These are phyloP conservation scores for Drosophila mayri DNA, from an alignment of 1,140 invertebrate genomes.

Conservation along the genomic window DNA sequence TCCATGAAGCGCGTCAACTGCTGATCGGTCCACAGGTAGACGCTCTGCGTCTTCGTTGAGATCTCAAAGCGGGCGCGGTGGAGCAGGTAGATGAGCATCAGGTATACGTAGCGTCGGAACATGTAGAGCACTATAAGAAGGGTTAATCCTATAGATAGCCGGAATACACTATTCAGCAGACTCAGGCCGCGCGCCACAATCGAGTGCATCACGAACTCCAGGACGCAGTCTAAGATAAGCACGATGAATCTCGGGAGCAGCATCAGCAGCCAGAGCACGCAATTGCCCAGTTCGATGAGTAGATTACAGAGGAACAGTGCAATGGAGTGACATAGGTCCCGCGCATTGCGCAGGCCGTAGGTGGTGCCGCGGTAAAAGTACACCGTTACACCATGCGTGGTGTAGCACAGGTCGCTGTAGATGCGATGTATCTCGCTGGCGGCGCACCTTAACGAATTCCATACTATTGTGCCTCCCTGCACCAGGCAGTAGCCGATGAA, in stretches of 20 bases:
- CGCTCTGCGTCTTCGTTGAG: constrained; percentile 17
- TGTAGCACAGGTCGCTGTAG: constrained; percentile 11
- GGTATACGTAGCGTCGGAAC: constrained; percentile 51
- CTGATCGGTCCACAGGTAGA: constrained; percentile 27
- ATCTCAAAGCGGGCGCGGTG: constrained; percentile 14
- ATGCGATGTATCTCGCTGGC: neutral
- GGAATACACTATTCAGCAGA: constrained; percentile 52
- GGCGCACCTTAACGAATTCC: constrained; percentile 12
- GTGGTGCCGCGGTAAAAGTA: constrained; percentile 43
- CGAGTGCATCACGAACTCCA: constrained; percentile 22
- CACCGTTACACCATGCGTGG: constrained; percentile 5
- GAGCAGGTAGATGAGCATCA: constrained; percentile 20
- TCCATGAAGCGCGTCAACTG: constrained; percentile 28
- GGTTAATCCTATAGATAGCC: constrained; percentile 46
- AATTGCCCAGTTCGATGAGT: constrained; percentile 44
- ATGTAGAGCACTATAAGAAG: constrained; percentile 51
- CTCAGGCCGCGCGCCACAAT: constrained; percentile 24
- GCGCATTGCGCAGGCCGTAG: constrained; percentile 12
- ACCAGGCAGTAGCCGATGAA: constrained; percentile 59
- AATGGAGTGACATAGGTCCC: constrained; percentile 3
- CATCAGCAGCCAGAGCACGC: constrained; percentile 44
- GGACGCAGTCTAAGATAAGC: constrained; percentile 16
- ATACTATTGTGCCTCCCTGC: constrained; percentile 17
- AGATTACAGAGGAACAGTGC: constrained; percentile 13
- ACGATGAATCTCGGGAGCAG: constrained; percentile 43